Conservation (phyloP, 2,113 vertebrate genomes). For the Acrocephalus arundinaceus region DNA sequence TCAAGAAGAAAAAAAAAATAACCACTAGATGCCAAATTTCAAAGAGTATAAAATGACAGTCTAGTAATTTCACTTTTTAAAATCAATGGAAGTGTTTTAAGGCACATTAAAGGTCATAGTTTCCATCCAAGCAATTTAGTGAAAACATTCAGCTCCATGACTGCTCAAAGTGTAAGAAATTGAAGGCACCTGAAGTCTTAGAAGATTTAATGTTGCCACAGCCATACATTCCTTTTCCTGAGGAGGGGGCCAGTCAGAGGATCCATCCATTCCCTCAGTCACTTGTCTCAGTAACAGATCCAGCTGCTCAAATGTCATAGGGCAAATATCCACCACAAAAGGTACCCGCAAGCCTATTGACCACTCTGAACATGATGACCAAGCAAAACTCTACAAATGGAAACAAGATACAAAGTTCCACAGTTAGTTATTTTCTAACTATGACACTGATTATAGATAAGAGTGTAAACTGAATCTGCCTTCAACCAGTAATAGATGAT, state of each 20-base stretch:
- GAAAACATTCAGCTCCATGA: not conserved
- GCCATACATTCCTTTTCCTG: conserved; percentile 98
- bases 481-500: not conserved
- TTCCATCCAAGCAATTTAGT: not conserved
- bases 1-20: not conserved
- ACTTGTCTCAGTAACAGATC: conserved; percentile 93
- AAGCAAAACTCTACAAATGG: conserved; percentile 84
- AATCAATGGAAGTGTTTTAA: not conserved
- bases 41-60: not conserved
- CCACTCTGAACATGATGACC: conserved; percentile 98
- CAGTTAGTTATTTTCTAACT: not conserved
- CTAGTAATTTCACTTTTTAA: not conserved
- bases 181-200: conserved; percentile 88
- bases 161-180: not conserved
- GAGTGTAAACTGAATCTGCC: not conserved
- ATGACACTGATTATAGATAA: not conserved
- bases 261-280: conserved; percentile 96
- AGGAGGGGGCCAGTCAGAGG: conserved; percentile 94
- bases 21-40: not conserved
- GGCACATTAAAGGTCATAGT: not conserved
- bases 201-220: conserved; percentile 90
- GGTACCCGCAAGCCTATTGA: conserved; percentile 93
- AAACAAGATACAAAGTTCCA: not conserved
- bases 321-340: conserved; percentile 96
- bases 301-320: conserved; percentile 94